Base-by-base conservation (phyloP, 2,888 invertebrate genomes). In the Leptopilina drosophilae region DNA sequence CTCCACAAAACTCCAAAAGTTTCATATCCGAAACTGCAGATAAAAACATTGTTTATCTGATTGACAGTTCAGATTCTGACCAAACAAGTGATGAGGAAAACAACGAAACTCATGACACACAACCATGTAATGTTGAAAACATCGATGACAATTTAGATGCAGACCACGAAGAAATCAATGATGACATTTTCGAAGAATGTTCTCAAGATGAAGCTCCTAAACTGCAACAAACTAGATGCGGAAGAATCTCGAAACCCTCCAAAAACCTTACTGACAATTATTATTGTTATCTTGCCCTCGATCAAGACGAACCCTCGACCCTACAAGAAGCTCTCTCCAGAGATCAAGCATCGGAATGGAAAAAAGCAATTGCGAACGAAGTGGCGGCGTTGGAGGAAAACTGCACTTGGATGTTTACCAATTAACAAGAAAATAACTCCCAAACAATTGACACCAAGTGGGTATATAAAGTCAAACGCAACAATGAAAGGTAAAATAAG, bases 381-480 rank as follows among this genome's bases (percentile, higher is more conserved):
- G 20, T 4, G 7, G 46, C 33, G 12, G 40, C 49, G 11, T 14
- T 69, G 46, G 33, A 15, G 8, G n/a, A 69, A 15, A 69, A 69
- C 14, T 2, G 40, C 11, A 69, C 69, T 69, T n/a, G 69, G 69
- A 42, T 69, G 40, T 26, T 40, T 40, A 42, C 42, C 42, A 42
- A 69, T 9, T 12, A 20, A 40, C 12, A 1, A 69, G 15, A 46
- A 6, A 7, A 40, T 7, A 49, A 20, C n/a, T 46, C 42, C 15
- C 33, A 69, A 7, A 15, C 46, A 65, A 78, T 64, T 33, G 46
- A 15, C 46, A 69, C 40, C 46, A 78, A 65, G 75, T 75, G 78
- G 76, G 65, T 78, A 33, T 79, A 49, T 15, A 76, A 79, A 79
- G 65, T 42, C 2, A 69, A 69, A 69, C 65, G 42, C 12, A 14